A percentile compares a stretch with the other conserved stretches of the same genome.
Conservation (phyloP, 30 jellyfish, hydroid and myxozoan species). For the Mastigias papua region DNA sequence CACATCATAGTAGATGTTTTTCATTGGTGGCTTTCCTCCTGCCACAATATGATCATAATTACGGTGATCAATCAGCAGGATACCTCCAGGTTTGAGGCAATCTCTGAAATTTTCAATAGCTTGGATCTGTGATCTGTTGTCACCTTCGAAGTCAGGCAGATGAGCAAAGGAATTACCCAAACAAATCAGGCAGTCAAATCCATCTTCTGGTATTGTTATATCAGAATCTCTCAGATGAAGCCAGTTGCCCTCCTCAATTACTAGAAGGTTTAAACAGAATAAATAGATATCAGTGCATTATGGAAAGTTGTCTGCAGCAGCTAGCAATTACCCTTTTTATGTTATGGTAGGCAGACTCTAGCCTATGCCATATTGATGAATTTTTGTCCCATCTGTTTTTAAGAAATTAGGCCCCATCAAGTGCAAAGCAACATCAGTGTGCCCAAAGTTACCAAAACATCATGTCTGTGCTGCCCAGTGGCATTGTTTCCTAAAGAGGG, state of each 20-base stretch:
- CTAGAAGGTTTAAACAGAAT: conserved; percentile 33
- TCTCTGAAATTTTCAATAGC: conserved; percentile 92
- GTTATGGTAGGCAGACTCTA: no score
- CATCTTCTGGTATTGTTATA: conserved; percentile 78
- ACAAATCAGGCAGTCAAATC: conserved; percentile 95
- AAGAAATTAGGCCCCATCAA: no score
- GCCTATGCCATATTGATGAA: no score
- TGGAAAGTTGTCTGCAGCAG: no score
- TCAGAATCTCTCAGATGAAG: conserved; percentile 80
- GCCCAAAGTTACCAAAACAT: no score
- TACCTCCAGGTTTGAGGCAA: conserved; percentile 88
- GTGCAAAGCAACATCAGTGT: no score
- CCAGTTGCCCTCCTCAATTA: conserved; percentile 99
- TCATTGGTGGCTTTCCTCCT: conserved; percentile 99
- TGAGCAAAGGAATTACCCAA: conserved; percentile 99
- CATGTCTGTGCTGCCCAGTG: no score
- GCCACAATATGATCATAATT: conserved; percentile 91
- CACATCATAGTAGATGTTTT: conserved; percentile 92
- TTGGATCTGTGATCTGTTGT: conserved; percentile 71
- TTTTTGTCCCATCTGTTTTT: no score
- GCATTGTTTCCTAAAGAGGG: no score
- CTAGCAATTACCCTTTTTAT: no score
- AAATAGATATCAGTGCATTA: no score
- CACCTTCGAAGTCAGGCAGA: conserved; percentile 98
- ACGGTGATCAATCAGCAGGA: conserved; percentile 94